phyloP scores from a whole-genome alignment of 2,888 invertebrate genomes.

The Venusia cambrica region DNA sequence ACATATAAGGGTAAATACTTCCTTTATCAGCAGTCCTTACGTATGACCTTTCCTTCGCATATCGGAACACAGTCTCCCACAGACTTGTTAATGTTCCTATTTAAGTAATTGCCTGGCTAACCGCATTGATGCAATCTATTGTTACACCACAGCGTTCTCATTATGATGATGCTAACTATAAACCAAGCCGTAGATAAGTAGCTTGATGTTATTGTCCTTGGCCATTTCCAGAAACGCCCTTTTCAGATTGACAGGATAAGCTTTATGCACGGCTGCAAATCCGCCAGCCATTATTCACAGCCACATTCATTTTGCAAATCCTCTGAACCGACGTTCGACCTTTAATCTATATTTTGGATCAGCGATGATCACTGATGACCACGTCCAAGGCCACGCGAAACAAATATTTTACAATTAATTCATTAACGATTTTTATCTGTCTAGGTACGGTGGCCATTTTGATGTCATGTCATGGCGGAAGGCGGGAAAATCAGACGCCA shows the following conservation, averaged over 20 bases:
- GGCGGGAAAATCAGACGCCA: conserved; percentile 38
- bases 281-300: conserved; percentile 46
- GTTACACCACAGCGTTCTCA: no score
- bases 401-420: conserved; percentile 60
- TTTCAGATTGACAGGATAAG: conserved; percentile 31
- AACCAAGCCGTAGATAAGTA: no score
- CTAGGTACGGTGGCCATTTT: conserved; percentile 42
- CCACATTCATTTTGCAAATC: conserved; percentile 47
- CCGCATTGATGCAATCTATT: no score
- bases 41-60: no score
- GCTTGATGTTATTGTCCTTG: conserved; percentile 30
- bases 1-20: no score
- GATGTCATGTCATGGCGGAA: conserved; percentile 23
- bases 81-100: no score
- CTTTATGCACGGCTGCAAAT: conserved; percentile 43
- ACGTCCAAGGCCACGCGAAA: conserved; percentile 67
- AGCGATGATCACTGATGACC: conserved; percentile 63
- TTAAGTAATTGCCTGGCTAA: no score
- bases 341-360: conserved; percentile 59
- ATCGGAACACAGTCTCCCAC: no score
- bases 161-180: no score
- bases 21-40: no score
- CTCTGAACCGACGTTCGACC: conserved; percentile 71
- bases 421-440: conserved; percentile 37
- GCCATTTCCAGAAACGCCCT: conserved; percentile 24